Evolutionary conservation across 2,113 vertebrate genomes (phyloP).

Genomic region (Oncorhynchus tshawytscha): DNA sequence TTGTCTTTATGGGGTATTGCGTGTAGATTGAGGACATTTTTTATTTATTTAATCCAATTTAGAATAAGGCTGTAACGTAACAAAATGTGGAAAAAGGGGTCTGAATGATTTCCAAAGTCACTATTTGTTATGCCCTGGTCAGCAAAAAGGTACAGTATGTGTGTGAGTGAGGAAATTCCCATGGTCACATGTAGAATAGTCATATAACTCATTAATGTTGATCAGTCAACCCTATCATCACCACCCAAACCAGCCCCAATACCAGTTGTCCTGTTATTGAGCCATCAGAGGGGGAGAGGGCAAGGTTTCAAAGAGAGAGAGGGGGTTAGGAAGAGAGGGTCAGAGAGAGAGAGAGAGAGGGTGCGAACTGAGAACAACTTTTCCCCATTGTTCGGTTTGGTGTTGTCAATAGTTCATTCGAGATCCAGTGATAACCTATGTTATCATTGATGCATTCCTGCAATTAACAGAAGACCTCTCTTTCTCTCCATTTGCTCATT

Average conservation of each 20-base stretch:
- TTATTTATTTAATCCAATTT: too few species aligned
- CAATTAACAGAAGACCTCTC: slow-evolving; percentile 36
- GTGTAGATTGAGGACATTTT: too few species aligned
- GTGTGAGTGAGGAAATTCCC: background rate
- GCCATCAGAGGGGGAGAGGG: slow-evolving; percentile 1
- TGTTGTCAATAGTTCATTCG: slow-evolving; percentile 31
- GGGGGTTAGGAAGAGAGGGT: slow-evolving; percentile 28
- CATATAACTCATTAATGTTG: too few species aligned
- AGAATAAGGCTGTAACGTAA: too few species aligned
- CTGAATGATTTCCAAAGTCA: too few species aligned
- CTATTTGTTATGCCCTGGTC: too few species aligned
- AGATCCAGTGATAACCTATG: slow-evolving; percentile 49
- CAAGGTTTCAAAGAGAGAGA: background rate
- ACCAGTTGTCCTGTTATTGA: background rate
- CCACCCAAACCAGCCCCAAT: background rate
- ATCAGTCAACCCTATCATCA: background rate
- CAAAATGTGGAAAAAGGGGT: too few species aligned
- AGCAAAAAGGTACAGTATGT: background rate
- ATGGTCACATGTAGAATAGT: background rate
- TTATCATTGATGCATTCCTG: slow-evolving; percentile 52
- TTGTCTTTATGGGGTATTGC: too few species aligned
- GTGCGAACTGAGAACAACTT: slow-evolving; percentile 6
- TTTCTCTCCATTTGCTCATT: slow-evolving; percentile 28
- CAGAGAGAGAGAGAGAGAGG: slow-evolving; percentile 18
- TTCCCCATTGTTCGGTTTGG: slow-evolving; percentile 33